Evolutionary conservation across 2,888 invertebrate species (phyloP), one percentile per base, ranked within the genome.

Genomic region (Stenodera caucasica): DNA sequence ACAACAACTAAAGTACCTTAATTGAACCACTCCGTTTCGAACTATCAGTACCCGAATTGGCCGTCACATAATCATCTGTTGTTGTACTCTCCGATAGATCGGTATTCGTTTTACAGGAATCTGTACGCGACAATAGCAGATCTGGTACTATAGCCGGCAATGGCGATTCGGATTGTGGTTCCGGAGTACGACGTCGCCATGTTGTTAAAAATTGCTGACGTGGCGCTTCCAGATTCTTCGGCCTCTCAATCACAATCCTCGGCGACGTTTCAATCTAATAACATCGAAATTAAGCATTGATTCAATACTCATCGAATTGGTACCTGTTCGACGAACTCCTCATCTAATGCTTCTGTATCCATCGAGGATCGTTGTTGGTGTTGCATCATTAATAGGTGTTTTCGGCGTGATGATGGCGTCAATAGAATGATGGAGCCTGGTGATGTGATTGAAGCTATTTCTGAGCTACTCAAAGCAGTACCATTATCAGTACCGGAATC

Each of bases 11-110:
- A 32, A 15, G 8, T 65, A 72, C 92, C 90, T 72, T 91, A 87
- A 77, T 86, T 83, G 82, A 84, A 26, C 77, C 78, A 73, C 86
- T 86, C 78, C 84, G 85, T 74, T 88, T 86, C 15, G 89, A 90
- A 74, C 87, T 90, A 75, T 90, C 81, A 9, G 81, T 80, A 64
- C 79, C 89, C 57, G 89, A 86, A 79, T 89, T 94, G 77, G 94
- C 94, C 70, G 94, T 94, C 67, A 92, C 89, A 79, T 94, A 94
- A 80, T 94, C 94, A 79, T 94, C 93, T 51, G 90, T 90, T n/a
- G 85, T 85, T 62, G 94, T 94, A 73, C 92, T 92, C 82, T 94
- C 94, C n/a, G 92, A 92, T 55, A 92, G 84, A 76, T 94, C 93
- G 49, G 89, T 90, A 67, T 89, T 89, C 18, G 87, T 84, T 78